phyloP scores from a whole-genome alignment of 2,797 vertebrate species.

The Enteromius mattozi region DNA sequence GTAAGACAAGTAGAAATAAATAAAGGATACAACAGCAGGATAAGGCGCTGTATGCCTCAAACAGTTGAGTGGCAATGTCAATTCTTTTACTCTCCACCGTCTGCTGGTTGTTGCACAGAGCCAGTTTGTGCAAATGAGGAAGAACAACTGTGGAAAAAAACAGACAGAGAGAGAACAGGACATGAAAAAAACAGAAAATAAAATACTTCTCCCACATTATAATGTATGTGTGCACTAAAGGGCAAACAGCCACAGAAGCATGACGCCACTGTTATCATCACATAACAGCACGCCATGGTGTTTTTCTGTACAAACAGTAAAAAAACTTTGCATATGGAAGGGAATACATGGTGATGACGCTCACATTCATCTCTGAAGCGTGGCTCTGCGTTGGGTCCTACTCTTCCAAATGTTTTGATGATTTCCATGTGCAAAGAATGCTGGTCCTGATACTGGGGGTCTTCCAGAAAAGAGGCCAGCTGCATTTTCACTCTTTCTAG shows the following conservation, averaged over 20 bases:
- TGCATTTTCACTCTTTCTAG: constrained; percentile 99
- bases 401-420: constrained; percentile 95
- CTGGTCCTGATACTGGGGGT: constrained; percentile 98
- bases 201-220: neutral
- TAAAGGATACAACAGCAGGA: constrained; percentile 99
- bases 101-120: constrained; percentile 94
- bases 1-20: neutral
- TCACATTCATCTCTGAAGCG: constrained; percentile 98
- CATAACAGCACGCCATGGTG: neutral
- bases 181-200: neutral
- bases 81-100: constrained; percentile 90
- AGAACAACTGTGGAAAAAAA: constrained; percentile 86
- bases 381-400: constrained; percentile 96
- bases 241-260: neutral
- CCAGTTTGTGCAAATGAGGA: constrained; percentile 96
- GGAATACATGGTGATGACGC: constrained; percentile 59
- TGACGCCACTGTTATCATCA: neutral
- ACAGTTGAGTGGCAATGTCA: constrained; percentile 94
- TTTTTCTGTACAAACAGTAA: neutral
- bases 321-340: neutral
- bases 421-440: constrained; percentile 98
- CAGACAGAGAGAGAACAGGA: neutral
- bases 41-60: constrained; percentile 98
- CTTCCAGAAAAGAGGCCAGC: constrained; percentile 95
- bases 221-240: neutral